Evolutionary conservation across 1,140 invertebrate genomes (phyloP).

Genomic region (Cherax destructor): DNA sequence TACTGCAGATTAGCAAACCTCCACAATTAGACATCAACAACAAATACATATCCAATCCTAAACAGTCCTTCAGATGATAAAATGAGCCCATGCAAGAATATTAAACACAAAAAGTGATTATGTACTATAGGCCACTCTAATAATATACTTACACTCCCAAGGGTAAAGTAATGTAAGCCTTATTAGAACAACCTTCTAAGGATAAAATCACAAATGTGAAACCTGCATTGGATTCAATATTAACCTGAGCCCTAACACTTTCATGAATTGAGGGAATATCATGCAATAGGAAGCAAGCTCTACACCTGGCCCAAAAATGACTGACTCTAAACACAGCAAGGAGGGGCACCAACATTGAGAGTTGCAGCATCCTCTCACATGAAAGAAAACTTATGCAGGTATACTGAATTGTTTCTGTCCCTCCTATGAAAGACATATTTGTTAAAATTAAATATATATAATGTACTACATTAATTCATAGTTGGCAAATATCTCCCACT

Average conservation of each 20-base stretch:
- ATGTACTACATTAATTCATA: conserved; percentile 22
- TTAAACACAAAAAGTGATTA: neutral
- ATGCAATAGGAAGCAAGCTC: conserved; percentile 68
- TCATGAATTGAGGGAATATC: conserved; percentile 63
- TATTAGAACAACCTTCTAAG: neutral
- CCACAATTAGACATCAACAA: conserved; percentile 12
- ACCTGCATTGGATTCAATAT: conserved; percentile 38
- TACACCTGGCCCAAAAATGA: conserved; percentile 66
- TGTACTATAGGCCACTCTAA: neutral
- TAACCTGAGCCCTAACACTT: conserved; percentile 54
- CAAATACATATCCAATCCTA: conserved; percentile 31
- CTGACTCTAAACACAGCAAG: conserved; percentile 67
- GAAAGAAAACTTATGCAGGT: conserved; percentile 57
- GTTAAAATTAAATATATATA: conserved; percentile 33
- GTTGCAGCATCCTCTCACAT: conserved; percentile 67
- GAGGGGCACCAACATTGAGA: conserved; percentile 66
- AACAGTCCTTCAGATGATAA: conserved; percentile 52
- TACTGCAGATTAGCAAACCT: conserved; percentile 36
- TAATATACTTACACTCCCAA: neutral
- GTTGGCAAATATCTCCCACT: conserved; percentile 39
- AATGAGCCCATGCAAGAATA: conserved; percentile 34
- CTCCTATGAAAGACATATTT: conserved; percentile 37
- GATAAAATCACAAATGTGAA: conserved; percentile 8
- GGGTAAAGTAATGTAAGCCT: neutral
- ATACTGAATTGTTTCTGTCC: conserved; percentile 43